These are phyloP conservation scores for Aromia moschata DNA, from an alignment of 2,888 invertebrate genomes.

Conservation along the genomic window DNA sequence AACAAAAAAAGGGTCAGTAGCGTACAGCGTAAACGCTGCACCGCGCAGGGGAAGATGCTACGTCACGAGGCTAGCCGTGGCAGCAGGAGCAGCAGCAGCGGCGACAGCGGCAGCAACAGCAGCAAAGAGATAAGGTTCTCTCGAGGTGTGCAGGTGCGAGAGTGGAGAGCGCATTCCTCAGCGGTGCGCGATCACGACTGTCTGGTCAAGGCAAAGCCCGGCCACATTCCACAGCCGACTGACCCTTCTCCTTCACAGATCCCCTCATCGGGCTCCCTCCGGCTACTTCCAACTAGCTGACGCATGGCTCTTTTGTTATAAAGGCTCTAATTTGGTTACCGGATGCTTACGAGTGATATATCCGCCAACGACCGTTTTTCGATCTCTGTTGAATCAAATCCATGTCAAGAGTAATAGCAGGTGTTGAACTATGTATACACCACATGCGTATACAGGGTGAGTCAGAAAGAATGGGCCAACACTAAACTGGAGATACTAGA, in stretches of 20 bases:
- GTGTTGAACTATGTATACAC: too few relatives aligned
- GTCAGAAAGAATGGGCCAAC: too few relatives aligned
- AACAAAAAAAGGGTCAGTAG: slow-evolving; percentile 9
- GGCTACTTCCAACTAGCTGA: slow-evolving; percentile 31
- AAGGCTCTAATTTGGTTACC: slow-evolving; percentile 27
- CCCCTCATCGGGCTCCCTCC: slow-evolving; percentile 27
- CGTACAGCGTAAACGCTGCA: slow-evolving; percentile 3
- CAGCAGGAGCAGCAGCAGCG: neutral
- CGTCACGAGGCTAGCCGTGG: too few relatives aligned
- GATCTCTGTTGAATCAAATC: too few relatives aligned
- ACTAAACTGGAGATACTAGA: too few relatives aligned
- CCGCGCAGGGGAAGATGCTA: too few relatives aligned
- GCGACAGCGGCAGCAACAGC: slow-evolving; percentile 7
- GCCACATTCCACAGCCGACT: slow-evolving; percentile 61
- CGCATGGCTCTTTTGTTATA: slow-evolving; percentile 8
- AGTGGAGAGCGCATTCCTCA: slow-evolving; percentile 60
- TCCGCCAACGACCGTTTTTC: slow-evolving; percentile 19
- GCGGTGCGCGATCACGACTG: slow-evolving; percentile 60
- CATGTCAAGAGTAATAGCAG: too few relatives aligned
- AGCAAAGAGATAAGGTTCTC: slow-evolving; percentile 13
- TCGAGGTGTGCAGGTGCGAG: slow-evolving; percentile 51
- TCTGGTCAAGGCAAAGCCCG: slow-evolving; percentile 62
- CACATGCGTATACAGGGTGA: too few relatives aligned
- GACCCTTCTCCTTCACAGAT: slow-evolving; percentile 54
- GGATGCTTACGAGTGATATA: slow-evolving; percentile 11